A percentile compares a stretch with the other conserved stretches of the same genome.
Evolutionary conservation across 2,797 vertebrate species (phyloP).

Genomic region (Tokudaia tokunoshimensis): DNA sequence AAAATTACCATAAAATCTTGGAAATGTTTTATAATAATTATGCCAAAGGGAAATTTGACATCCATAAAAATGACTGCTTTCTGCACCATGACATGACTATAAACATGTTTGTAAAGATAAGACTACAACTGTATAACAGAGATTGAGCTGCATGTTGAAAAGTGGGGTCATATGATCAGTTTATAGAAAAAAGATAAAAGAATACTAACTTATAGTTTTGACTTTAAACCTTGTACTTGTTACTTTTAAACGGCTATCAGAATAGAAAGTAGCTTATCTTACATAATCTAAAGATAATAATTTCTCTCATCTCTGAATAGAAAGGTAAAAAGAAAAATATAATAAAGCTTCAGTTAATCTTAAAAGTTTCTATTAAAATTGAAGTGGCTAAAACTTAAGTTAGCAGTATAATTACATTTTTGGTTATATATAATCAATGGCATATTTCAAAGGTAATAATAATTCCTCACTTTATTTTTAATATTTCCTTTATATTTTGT

Average conservation of each 20-base stretch:
- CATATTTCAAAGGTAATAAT: not conserved
- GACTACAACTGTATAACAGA: slow-evolving; percentile 54
- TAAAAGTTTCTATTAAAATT: not conserved
- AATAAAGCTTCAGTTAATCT: not conserved
- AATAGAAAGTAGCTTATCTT: slow-evolving; percentile 28
- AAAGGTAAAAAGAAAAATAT: slow-evolving; percentile 1
- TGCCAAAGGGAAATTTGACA: slow-evolving; percentile 6
- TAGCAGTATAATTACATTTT: not conserved
- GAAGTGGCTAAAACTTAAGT: not conserved
- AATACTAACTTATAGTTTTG: not conserved
- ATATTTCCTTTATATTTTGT: not conserved
- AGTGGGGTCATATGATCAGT: slow-evolving; percentile 23
- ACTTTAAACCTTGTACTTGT: not conserved
- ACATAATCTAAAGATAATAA: not conserved
- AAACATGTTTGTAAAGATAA: not conserved
- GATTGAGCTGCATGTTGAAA: slow-evolving; percentile 54
- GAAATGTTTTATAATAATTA: slow-evolving; percentile 13
- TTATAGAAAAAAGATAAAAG: slow-evolving; percentile 48
- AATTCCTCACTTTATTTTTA: not conserved
- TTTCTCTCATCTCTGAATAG: not conserved
- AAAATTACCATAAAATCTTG: slow-evolving; percentile 25
- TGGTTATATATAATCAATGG: not conserved
- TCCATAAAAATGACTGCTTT: not conserved
- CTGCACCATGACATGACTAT: not conserved
- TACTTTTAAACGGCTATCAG: slow-evolving; percentile 37